phyloP scores from a whole-genome alignment of 2,888 invertebrate species.

The Cheilosia impressa region DNA sequence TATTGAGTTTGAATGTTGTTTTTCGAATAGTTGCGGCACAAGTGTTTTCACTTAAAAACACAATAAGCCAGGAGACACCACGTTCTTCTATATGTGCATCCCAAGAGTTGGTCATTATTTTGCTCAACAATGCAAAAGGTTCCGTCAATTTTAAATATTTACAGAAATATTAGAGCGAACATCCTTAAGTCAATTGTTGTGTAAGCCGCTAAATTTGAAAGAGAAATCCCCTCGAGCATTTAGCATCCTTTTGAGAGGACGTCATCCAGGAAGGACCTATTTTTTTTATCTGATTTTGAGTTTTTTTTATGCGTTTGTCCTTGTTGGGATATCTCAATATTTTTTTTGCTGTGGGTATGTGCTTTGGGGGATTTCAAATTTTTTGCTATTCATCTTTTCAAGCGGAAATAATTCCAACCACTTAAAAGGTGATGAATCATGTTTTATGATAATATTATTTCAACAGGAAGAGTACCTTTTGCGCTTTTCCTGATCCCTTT shows the following conservation, averaged over 20 bases:
- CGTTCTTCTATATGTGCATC: background rate
- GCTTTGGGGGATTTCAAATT: conserved; percentile 60
- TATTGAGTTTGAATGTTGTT: background rate
- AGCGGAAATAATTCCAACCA: conserved; percentile 74
- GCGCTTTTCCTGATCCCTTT: conserved; percentile 60
- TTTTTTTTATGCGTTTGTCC: conserved; percentile 61
- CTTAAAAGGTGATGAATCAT: conserved; percentile 76
- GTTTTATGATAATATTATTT: conserved; percentile 76
- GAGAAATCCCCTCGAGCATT: conserved; percentile 74
- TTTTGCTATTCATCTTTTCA: conserved; percentile 70
- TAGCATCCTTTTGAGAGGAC: conserved; percentile 73
- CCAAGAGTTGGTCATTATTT: conserved; percentile 47
- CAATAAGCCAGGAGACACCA: conserved; percentile 22
- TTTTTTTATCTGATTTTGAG: conserved; percentile 73
- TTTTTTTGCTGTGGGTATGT: conserved; percentile 43
- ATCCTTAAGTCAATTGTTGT: conserved; percentile 75
- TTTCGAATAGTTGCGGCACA: no score
- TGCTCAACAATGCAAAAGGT: conserved; percentile 57
- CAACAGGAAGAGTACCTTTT: conserved; percentile 74
- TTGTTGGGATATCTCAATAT: conserved; percentile 70
- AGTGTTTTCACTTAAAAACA: background rate
- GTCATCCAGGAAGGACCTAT: conserved; percentile 74
- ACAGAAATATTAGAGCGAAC: conserved; percentile 72
- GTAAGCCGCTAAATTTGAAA: conserved; percentile 74
- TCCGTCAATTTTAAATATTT: conserved; percentile 71